Conservation (phyloP, 1,140 invertebrate genomes). For the Zaprionus kolodkinae region DNA sequence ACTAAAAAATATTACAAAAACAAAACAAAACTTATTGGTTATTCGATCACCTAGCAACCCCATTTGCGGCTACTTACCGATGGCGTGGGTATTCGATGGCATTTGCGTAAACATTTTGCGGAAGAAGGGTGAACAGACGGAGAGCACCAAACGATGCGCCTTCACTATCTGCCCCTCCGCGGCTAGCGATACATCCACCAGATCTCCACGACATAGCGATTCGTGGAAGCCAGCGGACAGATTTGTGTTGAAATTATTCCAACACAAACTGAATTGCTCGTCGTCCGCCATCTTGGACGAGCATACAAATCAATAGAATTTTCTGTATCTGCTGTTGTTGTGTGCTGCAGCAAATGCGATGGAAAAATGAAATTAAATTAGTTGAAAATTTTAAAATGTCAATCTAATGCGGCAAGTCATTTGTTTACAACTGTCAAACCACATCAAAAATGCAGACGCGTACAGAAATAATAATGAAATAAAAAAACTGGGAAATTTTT, state of each 20-base stretch:
- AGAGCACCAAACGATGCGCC: conserved; percentile 92
- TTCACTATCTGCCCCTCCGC: conserved; percentile 91
- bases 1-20: conserved; percentile 85
- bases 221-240: conserved; percentile 90
- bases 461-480: conserved; percentile 45
- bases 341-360: conserved; percentile 20
- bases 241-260: conserved; percentile 91
- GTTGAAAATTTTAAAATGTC: conserved; percentile 10
- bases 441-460: conserved; percentile 47
- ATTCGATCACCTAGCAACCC: neutral
- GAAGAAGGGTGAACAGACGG: conserved; percentile 94
- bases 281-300: conserved; percentile 87
- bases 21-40: conserved; percentile 19
- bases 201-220: conserved; percentile 89
- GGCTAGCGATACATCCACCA: conserved; percentile 92
- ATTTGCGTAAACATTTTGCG: conserved; percentile 90
- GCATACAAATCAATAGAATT: conserved; percentile 73
- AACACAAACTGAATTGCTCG: conserved; percentile 91
- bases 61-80: conserved; percentile 83
- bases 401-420: conserved; percentile 17
- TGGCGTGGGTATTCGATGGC: conserved; percentile 87
- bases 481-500: conserved; percentile 76
- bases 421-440: conserved; percentile 62
- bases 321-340: conserved; percentile 69
- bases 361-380: conserved; percentile 29